Percentiles rank a stretch among this genome's conserved stretches.
Conservation (phyloP, 30 jellyfish, hydroid and myxozoan species). For the Aurelia sp. region DNA sequence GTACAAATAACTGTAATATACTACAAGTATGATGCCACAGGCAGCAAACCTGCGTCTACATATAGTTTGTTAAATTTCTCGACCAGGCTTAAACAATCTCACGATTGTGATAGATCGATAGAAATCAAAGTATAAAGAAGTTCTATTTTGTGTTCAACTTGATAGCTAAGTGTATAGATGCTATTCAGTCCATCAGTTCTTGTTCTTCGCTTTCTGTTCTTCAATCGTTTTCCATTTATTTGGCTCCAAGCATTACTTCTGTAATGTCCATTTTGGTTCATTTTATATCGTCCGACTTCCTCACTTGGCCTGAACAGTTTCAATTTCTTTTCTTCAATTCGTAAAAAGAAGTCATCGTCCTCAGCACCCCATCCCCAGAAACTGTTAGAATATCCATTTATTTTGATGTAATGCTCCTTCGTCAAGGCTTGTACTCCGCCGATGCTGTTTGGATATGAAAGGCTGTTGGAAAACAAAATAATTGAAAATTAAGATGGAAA, state of each 20-base stretch:
- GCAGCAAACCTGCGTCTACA: too few relatives aligned
- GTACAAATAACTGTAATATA: too few relatives aligned
- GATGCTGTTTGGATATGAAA: constrained; percentile 35
- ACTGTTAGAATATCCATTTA: constrained; percentile 58
- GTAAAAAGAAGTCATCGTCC: constrained; percentile 45
- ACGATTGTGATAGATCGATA: background rate
- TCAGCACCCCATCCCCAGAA: constrained; percentile 80
- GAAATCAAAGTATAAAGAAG: constrained; percentile 44
- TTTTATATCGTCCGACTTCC: constrained; percentile 57
- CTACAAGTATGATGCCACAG: too few relatives aligned
- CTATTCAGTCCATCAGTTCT: constrained; percentile 28
- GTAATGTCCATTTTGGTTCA: constrained; percentile 43
- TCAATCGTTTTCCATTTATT: background rate
- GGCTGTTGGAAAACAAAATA: constrained; percentile 4
- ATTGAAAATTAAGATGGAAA: too few relatives aligned
- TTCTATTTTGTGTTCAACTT: background rate
- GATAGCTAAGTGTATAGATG: background rate
- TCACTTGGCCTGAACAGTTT: constrained; percentile 30
- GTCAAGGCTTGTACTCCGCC: constrained; percentile 69
- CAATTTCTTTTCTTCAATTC: constrained; percentile 26
- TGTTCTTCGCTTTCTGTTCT: background rate
- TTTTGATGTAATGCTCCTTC: constrained; percentile 26
- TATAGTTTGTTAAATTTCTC: too few relatives aligned
- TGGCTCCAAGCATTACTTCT: constrained; percentile 14
- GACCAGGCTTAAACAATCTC: too few relatives aligned